A percentile compares a stretch with the other conserved stretches of the same genome.
Conservation (phyloP, 2,113 vertebrate genomes). For the Anoplopoma fimbria region DNA sequence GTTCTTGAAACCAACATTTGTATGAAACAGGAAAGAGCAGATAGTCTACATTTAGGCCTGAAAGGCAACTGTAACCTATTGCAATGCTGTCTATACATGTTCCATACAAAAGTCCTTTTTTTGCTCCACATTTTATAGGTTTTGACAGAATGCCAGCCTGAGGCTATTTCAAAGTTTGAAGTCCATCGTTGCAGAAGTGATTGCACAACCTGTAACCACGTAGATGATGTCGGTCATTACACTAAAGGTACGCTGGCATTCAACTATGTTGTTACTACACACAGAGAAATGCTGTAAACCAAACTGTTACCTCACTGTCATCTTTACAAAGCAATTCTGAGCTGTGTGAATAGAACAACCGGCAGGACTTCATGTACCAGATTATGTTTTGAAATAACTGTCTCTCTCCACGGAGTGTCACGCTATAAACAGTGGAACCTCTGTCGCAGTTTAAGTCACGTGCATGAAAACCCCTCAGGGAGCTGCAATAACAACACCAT, state of each 20-base stretch:
- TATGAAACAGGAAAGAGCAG: neutral
- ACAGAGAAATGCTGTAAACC: neutral
- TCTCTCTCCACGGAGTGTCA: neutral
- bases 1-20: neutral
- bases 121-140: neutral
- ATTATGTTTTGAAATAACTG: neutral
- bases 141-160: neutral
- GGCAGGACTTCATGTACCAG: neutral
- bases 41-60: conserved; percentile 13
- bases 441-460: neutral
- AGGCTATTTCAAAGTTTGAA: conserved; percentile 21
- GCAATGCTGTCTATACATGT: neutral
- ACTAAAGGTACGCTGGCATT: neutral
- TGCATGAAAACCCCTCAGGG: neutral
- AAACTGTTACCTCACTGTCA: neutral
- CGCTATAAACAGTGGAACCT: neutral
- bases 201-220: conserved; percentile 12
- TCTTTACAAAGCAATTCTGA: neutral
- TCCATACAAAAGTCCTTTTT: neutral
- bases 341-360: neutral
- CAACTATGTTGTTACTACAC: neutral
- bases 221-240: neutral
- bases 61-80: no score
- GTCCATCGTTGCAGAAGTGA: conserved; percentile 16
- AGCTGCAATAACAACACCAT: neutral